phyloP scores from a whole-genome alignment of 2,888 invertebrate species.

The Caenorhabditis plicata region DNA sequence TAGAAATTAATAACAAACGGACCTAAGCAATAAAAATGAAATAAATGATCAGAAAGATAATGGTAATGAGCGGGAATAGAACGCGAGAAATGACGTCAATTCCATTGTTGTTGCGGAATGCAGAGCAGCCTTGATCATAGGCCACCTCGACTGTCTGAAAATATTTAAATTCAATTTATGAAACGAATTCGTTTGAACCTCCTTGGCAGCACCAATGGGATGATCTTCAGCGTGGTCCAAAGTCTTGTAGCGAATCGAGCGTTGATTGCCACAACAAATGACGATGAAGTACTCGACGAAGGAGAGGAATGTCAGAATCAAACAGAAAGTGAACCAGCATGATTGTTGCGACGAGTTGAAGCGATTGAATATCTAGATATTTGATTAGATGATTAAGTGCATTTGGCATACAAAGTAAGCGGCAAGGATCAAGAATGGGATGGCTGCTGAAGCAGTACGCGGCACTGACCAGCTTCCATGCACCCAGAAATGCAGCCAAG shows the following conservation, averaged over 20 bases:
- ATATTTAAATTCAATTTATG: no score
- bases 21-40: constrained; percentile 49
- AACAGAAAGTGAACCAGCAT: constrained; percentile 56
- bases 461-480: constrained; percentile 63
- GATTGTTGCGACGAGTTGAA: constrained; percentile 20
- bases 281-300: constrained; percentile 63
- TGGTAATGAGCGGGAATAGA: constrained; percentile 56
- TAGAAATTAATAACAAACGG: not conserved
- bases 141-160: constrained; percentile 38
- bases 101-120: constrained; percentile 48
- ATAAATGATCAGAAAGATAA: constrained; percentile 54
- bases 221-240: constrained; percentile 33
- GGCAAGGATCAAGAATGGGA: constrained; percentile 67
- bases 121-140: constrained; percentile 42
- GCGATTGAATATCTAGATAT: constrained; percentile 37
- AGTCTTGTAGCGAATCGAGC: constrained; percentile 42
- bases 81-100: constrained; percentile 59
- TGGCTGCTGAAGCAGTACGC: constrained; percentile 55
- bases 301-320: constrained; percentile 58
- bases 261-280: constrained; percentile 54
- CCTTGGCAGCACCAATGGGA: constrained; percentile 40
- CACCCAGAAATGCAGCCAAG: constrained; percentile 64
- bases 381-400: not conserved
- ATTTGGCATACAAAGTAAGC: constrained; percentile 66
- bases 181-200: no score